These are phyloP conservation scores for Cynoglossus semilaevis DNA, from an alignment of 2,113 vertebrate genomes.

Conservation along the genomic window DNA sequence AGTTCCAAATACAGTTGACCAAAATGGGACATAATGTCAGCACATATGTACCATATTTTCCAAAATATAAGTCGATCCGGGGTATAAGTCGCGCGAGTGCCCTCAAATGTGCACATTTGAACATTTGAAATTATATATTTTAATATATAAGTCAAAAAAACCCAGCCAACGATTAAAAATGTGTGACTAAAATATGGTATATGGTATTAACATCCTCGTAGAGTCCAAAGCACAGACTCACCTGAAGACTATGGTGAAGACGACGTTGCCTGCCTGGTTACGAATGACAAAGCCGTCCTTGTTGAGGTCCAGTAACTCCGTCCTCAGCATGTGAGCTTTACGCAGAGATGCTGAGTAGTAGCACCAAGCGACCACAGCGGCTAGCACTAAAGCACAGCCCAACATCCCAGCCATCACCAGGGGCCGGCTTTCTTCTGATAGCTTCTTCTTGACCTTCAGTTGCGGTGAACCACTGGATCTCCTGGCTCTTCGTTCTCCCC, in stretches of 20 bases:
- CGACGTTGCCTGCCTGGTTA: constrained; percentile 79
- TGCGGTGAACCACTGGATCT: constrained; percentile 70
- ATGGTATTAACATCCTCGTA: neutral
- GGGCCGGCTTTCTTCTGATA: constrained; percentile 73
- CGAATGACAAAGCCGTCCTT: constrained; percentile 87
- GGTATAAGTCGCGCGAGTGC: too few relatives aligned
- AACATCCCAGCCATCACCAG: constrained; percentile 74
- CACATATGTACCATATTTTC: too few relatives aligned
- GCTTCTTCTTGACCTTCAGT: constrained; percentile 70
- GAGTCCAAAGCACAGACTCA: constrained; percentile 51
- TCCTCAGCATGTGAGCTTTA: constrained; percentile 82
- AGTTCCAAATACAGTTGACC: too few relatives aligned
- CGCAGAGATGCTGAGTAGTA: constrained; percentile 86
- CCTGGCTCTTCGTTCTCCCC: constrained; percentile 54
- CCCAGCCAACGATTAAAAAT: too few relatives aligned
- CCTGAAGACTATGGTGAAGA: constrained; percentile 88
- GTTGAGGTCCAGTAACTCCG: constrained; percentile 82
- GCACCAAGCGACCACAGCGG: constrained; percentile 86
- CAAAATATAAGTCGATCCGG: too few relatives aligned
- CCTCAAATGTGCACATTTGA: too few relatives aligned
- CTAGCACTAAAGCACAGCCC: constrained; percentile 79
- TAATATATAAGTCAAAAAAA: too few relatives aligned
- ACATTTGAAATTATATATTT: too few relatives aligned
- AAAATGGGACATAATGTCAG: too few relatives aligned
- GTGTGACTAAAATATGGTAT: too few relatives aligned